Percentiles rank a stretch among this genome's conserved stretches.
Evolutionary conservation across 2,113 vertebrate genomes (phyloP).

Genomic region (Psilopsiagon aurifrons): DNA sequence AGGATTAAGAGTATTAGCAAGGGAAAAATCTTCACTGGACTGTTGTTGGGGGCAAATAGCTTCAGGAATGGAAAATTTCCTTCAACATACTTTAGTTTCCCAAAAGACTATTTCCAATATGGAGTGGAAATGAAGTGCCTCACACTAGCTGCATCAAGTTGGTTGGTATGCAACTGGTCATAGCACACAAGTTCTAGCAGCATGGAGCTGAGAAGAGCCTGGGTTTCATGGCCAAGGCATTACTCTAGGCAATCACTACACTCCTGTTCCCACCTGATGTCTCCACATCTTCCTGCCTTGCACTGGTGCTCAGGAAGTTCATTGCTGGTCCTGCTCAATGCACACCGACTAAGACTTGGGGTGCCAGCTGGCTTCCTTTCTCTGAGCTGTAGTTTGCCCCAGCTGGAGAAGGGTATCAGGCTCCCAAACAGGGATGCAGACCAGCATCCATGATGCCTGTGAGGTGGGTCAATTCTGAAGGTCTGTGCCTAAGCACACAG

Average conservation of each 20-base stretch:
- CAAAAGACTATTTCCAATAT: background rate
- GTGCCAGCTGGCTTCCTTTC: background rate
- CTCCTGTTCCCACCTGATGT: background rate
- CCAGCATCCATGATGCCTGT: background rate
- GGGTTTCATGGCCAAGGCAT: background rate
- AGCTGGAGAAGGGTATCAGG: background rate
- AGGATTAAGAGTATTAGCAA: conserved; percentile 27
- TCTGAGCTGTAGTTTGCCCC: background rate
- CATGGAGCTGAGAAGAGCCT: fast-evolving
- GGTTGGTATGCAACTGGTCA: fast-evolving
- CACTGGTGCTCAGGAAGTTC: background rate
- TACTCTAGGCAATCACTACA: fast-evolving
- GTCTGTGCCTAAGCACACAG: background rate
- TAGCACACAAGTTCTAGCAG: background rate
- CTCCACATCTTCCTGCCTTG: background rate
- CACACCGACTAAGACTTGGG: background rate
- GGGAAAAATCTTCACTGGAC: conserved; percentile 20
- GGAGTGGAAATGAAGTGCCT: background rate
- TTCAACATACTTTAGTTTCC: background rate
- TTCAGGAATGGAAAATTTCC: conserved; percentile 1
- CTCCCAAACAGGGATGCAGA: background rate
- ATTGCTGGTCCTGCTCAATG: background rate
- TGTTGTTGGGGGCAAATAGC: background rate
- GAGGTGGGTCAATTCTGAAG: background rate
- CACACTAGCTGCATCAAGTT: background rate